Percentiles rank a stretch among this genome's conserved stretches.
phyloP scores from a whole-genome alignment of 2,888 invertebrate species.

The Phalera bucephala region DNA sequence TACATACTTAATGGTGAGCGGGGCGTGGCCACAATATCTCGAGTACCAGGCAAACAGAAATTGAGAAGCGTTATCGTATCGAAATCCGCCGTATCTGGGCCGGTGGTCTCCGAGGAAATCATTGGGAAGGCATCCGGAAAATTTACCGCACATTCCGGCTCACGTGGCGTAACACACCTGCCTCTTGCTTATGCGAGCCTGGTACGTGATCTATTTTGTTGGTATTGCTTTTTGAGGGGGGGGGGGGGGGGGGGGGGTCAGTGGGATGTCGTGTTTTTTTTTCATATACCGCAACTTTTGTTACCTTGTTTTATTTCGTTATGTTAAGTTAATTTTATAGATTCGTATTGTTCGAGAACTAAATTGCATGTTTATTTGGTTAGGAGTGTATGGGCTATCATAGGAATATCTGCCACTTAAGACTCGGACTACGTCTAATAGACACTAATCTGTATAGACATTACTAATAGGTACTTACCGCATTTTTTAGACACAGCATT shows the following conservation, averaged over 20 bases:
- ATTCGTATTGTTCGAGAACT: background rate
- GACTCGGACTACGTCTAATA: no score
- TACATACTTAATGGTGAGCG: conserved; percentile 67
- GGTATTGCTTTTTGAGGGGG: conserved; percentile 47
- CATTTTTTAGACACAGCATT: no score
- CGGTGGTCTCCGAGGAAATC: conserved; percentile 89
- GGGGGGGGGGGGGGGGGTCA: conserved; percentile 7
- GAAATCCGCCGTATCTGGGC: conserved; percentile 81
- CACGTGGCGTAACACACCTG: conserved; percentile 76
- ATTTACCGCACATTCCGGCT: conserved; percentile 83
- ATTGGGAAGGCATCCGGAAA: conserved; percentile 89
- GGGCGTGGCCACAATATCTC: conserved; percentile 70
- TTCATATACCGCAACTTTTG: conserved; percentile 4
- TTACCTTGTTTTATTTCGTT: conserved; percentile 8
- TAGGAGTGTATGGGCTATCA: no score
- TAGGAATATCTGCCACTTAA: no score
- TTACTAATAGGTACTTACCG: no score
- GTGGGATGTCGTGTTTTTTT: conserved; percentile 8
- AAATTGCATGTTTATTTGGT: no score
- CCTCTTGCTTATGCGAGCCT: conserved; percentile 66
- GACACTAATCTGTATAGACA: no score
- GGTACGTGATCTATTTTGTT: conserved; percentile 70
- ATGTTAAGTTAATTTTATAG: background rate
- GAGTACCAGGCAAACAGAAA: conserved; percentile 67
- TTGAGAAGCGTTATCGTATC: conserved; percentile 81